Conservation (phyloP, 2,113 vertebrate species). For the Rhinopomastus cyanomelas region DNA sequence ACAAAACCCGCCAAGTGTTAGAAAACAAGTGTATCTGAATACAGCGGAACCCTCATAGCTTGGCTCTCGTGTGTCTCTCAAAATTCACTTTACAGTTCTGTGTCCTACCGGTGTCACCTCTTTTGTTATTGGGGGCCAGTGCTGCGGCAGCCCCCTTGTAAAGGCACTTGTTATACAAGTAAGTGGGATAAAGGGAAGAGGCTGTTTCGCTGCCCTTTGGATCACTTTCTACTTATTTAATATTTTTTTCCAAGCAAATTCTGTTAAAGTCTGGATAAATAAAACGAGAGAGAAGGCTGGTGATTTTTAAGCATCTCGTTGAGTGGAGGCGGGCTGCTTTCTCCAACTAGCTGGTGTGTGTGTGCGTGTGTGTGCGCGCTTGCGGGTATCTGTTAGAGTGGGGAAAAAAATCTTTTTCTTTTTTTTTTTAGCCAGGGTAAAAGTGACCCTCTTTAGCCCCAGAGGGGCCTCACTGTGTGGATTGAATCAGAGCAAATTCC, state of each 20-base stretch:
- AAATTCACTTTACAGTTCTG: slow-evolving; percentile 56
- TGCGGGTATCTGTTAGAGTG: not conserved
- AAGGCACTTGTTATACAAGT: slow-evolving; percentile 70
- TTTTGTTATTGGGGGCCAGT: slow-evolving; percentile 67
- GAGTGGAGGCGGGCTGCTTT: slow-evolving; percentile 15
- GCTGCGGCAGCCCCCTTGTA: slow-evolving; percentile 39
- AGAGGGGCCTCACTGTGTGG: slow-evolving; percentile 76
- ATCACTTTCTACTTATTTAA: not conserved
- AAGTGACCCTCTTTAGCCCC: slow-evolving; percentile 75
- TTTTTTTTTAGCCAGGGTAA: slow-evolving; percentile 64
- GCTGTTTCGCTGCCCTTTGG: slow-evolving; percentile 36
- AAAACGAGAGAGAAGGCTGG: not conserved
- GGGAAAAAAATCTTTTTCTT: not conserved
- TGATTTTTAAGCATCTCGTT: slow-evolving; percentile 50
- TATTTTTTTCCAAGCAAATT: slow-evolving; percentile 54
- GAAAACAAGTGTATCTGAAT: slow-evolving; percentile 44
- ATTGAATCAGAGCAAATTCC: slow-evolving; percentile 75
- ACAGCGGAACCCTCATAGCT: not conserved
- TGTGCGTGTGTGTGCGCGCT: not conserved
- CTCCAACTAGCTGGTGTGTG: not conserved
- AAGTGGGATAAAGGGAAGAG: slow-evolving; percentile 55
- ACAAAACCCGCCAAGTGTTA: slow-evolving; percentile 43
- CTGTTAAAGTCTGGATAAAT: not conserved
- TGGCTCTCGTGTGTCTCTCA: slow-evolving; percentile 9
- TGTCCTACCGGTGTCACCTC: slow-evolving; percentile 57